A percentile compares a stretch with the other conserved stretches of the same genome.
Evolutionary conservation across 2,113 vertebrate genomes (phyloP).

Genomic region (Chamaea fasciata): DNA sequence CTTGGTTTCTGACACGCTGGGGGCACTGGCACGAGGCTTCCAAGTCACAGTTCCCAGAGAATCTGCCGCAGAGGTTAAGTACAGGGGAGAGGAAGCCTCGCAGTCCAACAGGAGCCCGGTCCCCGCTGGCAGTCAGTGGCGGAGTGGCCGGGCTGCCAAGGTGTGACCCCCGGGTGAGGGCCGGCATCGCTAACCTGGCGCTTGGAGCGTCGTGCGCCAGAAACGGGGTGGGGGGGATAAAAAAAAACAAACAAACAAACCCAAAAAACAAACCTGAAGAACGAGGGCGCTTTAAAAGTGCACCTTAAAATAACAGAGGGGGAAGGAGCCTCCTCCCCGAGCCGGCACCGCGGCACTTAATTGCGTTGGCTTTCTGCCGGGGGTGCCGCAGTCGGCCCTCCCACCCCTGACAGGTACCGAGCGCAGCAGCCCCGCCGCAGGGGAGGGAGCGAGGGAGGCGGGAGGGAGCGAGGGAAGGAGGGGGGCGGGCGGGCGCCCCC

Average conservation of each 20-base stretch:
- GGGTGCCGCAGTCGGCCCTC: not conserved
- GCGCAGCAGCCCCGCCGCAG: not conserved
- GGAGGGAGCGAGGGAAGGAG: not conserved
- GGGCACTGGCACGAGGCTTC: not conserved
- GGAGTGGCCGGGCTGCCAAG: not conserved
- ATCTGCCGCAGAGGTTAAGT: rapidly evolving
- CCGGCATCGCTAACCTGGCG: too few relatives aligned
- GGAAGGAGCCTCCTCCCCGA: not conserved
- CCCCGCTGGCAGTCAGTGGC: not conserved
- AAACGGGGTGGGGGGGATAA: not conserved
- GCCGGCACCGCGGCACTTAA: not conserved
- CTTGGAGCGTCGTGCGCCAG: not conserved
- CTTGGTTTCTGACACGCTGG: not conserved
- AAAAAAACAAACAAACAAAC: too few relatives aligned
- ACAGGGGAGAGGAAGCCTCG: not conserved
- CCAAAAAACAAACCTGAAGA: not conserved
- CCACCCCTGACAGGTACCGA: not conserved
- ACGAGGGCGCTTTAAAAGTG: not conserved
- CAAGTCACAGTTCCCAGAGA: rapidly evolving
- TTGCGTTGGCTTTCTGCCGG: not conserved
- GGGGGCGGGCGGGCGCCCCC: not conserved
- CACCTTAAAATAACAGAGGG: not conserved
- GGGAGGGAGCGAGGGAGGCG: not conserved
- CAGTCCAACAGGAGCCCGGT: not conserved
- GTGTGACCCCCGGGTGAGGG: not conserved